A percentile compares a stretch with the other conserved stretches of the same genome.
phyloP scores from a whole-genome alignment of 2,797 vertebrate genomes.

The Myripristis murdjan region DNA sequence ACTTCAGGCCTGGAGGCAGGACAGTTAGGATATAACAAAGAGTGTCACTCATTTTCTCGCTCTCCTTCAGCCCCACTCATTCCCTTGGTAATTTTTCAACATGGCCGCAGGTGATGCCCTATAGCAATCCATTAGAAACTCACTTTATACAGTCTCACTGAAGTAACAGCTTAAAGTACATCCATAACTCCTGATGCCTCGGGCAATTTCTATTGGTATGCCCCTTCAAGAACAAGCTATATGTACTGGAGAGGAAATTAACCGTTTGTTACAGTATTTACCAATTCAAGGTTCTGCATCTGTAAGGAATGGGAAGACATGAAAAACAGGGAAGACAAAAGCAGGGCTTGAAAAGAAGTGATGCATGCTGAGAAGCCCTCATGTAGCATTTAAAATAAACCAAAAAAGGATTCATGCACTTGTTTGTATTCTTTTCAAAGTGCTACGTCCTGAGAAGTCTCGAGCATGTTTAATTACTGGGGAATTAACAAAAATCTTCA shows the following conservation, averaged over 20 bases:
- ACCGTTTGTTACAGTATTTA: constrained; percentile 4
- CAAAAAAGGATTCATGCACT: neutral
- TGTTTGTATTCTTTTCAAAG: neutral
- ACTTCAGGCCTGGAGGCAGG: constrained; percentile 58
- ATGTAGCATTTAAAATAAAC: neutral
- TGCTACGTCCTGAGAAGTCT: neutral
- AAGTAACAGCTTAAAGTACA: constrained; percentile 71
- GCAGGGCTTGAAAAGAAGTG: neutral
- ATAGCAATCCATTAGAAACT: constrained; percentile 76
- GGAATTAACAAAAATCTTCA: neutral
- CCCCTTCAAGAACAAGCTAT: constrained; percentile 34
- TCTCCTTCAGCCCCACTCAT: constrained; percentile 45
- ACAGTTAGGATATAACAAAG: constrained; percentile 63
- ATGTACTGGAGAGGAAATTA: constrained; percentile 20
- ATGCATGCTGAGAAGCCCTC: neutral
- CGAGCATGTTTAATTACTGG: neutral
- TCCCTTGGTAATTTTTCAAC: constrained; percentile 62
- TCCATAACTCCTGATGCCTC: constrained; percentile 47
- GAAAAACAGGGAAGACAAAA: neutral
- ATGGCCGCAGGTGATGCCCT: constrained; percentile 69
- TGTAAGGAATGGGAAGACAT: neutral
- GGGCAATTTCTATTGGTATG: constrained; percentile 47
- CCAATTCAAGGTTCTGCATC: constrained; percentile 36
- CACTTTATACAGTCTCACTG: constrained; percentile 61
- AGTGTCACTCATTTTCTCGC: constrained; percentile 59